These are phyloP conservation scores for Leuciscus idus DNA, from an alignment of 2,113 vertebrate genomes.

Conservation along the genomic window DNA sequence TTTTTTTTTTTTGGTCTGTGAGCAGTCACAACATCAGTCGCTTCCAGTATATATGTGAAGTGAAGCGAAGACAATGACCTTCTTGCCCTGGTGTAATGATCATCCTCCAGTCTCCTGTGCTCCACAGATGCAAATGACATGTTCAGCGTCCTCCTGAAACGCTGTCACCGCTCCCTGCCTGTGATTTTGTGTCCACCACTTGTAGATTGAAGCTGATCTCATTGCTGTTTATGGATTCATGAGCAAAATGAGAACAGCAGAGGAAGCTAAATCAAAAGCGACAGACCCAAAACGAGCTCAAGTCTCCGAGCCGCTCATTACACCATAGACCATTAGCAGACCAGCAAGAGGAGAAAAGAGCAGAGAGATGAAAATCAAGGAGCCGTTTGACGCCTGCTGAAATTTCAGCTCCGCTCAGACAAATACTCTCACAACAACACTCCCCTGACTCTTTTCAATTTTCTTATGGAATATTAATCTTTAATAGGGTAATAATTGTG, in stretches of 20 bases:
- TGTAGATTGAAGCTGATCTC: constrained; percentile 65
- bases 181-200: constrained; percentile 1
- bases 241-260: constrained; percentile 49
- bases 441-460: constrained; percentile 72
- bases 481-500: constrained; percentile 83
- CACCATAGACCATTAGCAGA: constrained; percentile 44
- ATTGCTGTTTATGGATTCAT: constrained; percentile 65
- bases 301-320: constrained; percentile 40
- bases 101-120: background rate
- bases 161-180: background rate
- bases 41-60: background rate
- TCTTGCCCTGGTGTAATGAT: background rate
- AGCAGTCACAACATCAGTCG: background rate
- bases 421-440: constrained; percentile 62
- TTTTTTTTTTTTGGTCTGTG: background rate
- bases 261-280: constrained; percentile 65
- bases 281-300: constrained; percentile 56
- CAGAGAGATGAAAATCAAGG: background rate
- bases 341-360: constrained; percentile 11
- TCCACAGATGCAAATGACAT: background rate
- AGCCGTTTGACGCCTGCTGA: constrained; percentile 39
- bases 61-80: background rate
- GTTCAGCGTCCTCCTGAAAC: background rate
- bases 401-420: constrained; percentile 53
- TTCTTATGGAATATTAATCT: constrained; percentile 77